phyloP scores from a whole-genome alignment of 2,113 vertebrate species.

The Apodemus speciosus region DNA sequence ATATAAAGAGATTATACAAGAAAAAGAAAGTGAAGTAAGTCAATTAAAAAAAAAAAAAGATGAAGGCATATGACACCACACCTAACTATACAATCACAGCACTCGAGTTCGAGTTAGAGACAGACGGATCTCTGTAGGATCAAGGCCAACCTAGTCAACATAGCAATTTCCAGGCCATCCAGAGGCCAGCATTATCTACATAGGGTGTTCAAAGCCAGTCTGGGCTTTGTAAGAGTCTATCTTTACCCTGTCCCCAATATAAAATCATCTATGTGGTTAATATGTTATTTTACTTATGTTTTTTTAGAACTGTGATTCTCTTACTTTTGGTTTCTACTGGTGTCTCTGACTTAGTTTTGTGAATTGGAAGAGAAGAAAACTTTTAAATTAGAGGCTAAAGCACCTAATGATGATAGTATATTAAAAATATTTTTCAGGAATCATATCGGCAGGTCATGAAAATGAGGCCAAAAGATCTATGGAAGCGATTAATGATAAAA shows the following conservation, averaged over 20 bases:
- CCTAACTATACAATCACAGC: neutral
- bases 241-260: neutral
- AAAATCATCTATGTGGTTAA: neutral
- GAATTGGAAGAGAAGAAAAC: neutral
- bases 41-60: neutral
- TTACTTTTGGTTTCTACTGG: constrained; percentile 37
- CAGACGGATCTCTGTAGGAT: neutral
- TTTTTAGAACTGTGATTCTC: constrained; percentile 20
- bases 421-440: constrained; percentile 86
- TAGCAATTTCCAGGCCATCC: neutral
- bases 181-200: neutral
- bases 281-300: neutral
- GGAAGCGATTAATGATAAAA: constrained; percentile 99
- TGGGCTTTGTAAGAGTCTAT: neutral
- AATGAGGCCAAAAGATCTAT: constrained; percentile 99
- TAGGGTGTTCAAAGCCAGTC: neutral
- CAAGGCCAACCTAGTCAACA: neutral
- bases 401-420: constrained; percentile 33
- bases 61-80: neutral
- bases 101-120: neutral
- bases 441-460: constrained; percentile 99
- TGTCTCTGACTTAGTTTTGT: constrained; percentile 26
- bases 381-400: constrained; percentile 52
- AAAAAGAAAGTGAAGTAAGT: neutral
- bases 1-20: neutral